Base-by-base conservation (phyloP, 2,888 invertebrate species). In the Orthonevra nobilis region DNA sequence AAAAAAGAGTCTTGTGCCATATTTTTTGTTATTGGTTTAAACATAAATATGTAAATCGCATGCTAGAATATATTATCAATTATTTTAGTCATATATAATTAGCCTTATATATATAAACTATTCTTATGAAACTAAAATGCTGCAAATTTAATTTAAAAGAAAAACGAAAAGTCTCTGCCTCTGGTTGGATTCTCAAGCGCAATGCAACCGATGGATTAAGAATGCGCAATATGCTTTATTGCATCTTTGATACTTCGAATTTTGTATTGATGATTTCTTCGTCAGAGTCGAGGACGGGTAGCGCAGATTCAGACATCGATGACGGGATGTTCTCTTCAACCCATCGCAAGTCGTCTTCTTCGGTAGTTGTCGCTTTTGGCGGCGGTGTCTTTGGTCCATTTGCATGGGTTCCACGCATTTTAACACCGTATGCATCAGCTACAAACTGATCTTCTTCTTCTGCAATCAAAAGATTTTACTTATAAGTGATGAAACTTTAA, bases 291-390 rank as follows among this genome's bases (percentile, higher is more conserved):
- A 96, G 88, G 85, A 95, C 88, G 83, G 92, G 89, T 87, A 93
- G 83, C 84, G 95, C 88, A 74, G 94, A 92, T 87, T 95, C 94
- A 68, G 92, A 92, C 81, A 94, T 90, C 6, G 93, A 90, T 20
- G 94, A 91, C 0, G 96, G 96, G 82, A 98, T 97, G 88, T 98
- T 96, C 83, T 97, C 97, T 86, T 98, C 97, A 3, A 98, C 94
- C 97, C 97, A 98, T 85, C 96, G 93, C 82, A 95, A 88, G 85
- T 95, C 95, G 83, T 94, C 94, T 83, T 95, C 95, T 87, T 93
- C 89, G 9, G 89, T 90, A 77, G 89, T 90, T 28, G 88, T 87
- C 4, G 86, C 86, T 82, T 87, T 88, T 46, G 84, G 83, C 20
- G 85, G 82, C n/a, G 85, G 82, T 4, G 85, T 83, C 82, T 89